These are phyloP conservation scores for Hanleya hanleyi DNA, from an alignment of 2,888 invertebrate species.

Conservation along the genomic window DNA sequence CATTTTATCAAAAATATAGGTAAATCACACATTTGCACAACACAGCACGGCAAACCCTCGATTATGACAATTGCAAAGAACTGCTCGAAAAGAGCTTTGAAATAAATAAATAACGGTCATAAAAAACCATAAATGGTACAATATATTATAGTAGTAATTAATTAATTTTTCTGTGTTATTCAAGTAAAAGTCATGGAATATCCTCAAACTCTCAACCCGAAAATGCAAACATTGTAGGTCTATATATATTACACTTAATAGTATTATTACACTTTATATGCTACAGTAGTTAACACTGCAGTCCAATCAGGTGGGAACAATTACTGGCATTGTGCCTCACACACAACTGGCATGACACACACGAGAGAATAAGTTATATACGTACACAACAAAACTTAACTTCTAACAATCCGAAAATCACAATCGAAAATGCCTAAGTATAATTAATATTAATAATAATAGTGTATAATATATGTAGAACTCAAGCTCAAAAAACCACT, in stretches of 20 bases:
- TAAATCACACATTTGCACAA: conserved; percentile 11
- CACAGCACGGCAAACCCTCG: conserved; percentile 6
- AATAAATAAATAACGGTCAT: conserved; percentile 5
- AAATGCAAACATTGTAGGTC: too few relatives aligned
- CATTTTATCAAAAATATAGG: conserved; percentile 11
- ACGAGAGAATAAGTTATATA: conserved; percentile 1
- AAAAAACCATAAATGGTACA: conserved; percentile 3
- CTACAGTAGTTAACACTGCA: too few relatives aligned
- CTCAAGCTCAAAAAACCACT: neutral
- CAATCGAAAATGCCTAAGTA: conserved; percentile 5
- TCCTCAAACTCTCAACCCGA: too few relatives aligned
- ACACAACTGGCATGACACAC: neutral
- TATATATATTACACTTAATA: too few relatives aligned
- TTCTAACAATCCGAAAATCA: conserved; percentile 11
- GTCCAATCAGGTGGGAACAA: too few relatives aligned
- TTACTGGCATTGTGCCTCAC: too few relatives aligned
- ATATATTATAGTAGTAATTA: conserved; percentile 7
- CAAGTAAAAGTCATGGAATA: conserved; percentile 2
- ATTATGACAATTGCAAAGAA: conserved; percentile 2
- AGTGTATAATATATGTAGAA: neutral
- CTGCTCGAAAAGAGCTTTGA: neutral
- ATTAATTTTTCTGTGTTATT: too few relatives aligned
- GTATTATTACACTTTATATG: too few relatives aligned
- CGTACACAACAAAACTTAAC: neutral
- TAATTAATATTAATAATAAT: neutral